Base-by-base conservation (phyloP, 2,888 invertebrate genomes). In the Hartigia nigra region DNA sequence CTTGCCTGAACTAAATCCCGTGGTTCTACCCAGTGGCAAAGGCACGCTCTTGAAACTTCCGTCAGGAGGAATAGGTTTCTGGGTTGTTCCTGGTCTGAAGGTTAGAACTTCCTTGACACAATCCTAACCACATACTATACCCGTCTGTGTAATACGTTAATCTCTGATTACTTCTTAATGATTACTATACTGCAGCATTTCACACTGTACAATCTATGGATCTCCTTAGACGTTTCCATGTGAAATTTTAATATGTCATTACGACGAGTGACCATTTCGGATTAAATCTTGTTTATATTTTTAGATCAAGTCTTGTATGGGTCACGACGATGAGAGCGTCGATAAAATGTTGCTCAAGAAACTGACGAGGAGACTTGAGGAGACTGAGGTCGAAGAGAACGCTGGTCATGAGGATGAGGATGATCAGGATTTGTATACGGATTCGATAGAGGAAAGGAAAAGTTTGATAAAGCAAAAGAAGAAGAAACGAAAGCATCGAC, bases 11-110 rank as follows among this genome's bases (percentile, higher is more conserved):
- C 79, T 92, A 32, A 86, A 84, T 80, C 93, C 94, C 4, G 88
- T 93, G 76, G 91, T 95, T 74, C 93, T 92, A 84, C 91, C 91
- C 3, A 93, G 93, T 31, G 89, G 93, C 79, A 92, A 93, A 11
- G 93, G 92, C 79, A 92, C 95, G 4, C 91, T 93, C 12, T 88
- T 96, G 31, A 93, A 93, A 74, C 88, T 96, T 4, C 95, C 96
- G 2, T 92, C 95, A 0, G 93, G 94, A 86, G 94, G 95, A 0
- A 94, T 96, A 74, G 95, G 95, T 0, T 96, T 96, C 89, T 96
- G 96, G 94, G 95, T 96, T 0, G 88, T 96, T 14, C 95, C 96
- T 0, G 93, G 93, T 77, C 94, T 95, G 0, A 93, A 94, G 87
- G 91, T 95, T 35, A 92, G 94, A 76, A 93, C 94, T 31, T 95